Base-by-base conservation (phyloP, 2,797 vertebrate genomes). In the Muraenolepis orangiensis region DNA sequence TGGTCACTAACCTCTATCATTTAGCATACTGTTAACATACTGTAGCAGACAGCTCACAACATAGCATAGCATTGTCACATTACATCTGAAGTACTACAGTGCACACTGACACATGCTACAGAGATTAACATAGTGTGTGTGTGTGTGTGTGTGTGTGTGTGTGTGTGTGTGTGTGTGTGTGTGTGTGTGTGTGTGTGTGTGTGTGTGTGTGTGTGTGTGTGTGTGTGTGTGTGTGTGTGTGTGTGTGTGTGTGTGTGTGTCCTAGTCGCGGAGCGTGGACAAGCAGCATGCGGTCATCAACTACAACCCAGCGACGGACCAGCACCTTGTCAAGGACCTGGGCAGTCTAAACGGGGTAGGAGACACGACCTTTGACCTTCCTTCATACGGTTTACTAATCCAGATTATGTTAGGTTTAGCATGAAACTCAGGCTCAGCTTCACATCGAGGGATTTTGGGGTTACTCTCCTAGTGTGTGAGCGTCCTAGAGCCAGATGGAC, bases 221-320 rank as follows among this genome's bases (percentile, higher is more conserved):
- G 72, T 78, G 7, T 34, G 68, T 23, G 28, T 29, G 23, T 46
- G 20, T 42, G 38, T 16, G 5, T 30, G 26, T 46, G 18, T 71
- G 13, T 51, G 20, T 71, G 28, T 31, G 23, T 72, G 40, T 40
- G 23, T 71, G 51, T 66, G 20, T 74, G 3, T 69, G 70, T 34
- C 23, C 34, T 85, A 99, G 97, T 98, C 97, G 78, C 96, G 97
- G 87, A 99, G 97, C 0, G 97, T 99, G 73, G 97, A 98, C 91
- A 99, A 98, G 80, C 97, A 99, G 80, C 97, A 98, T 0, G 97
- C 96, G 0, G 96, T 99, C 71, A 98, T 99, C 93, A 99, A 99
- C 93, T 99, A 97, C 11, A 96, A 96, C 91, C 91, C 90, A 38
- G 92, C 95, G 1, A 94, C 94, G 0, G 97, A 99, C 4, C 94